Evolutionary conservation across 2,888 invertebrate species (phyloP).

Genomic region (Merodon equestris): DNA sequence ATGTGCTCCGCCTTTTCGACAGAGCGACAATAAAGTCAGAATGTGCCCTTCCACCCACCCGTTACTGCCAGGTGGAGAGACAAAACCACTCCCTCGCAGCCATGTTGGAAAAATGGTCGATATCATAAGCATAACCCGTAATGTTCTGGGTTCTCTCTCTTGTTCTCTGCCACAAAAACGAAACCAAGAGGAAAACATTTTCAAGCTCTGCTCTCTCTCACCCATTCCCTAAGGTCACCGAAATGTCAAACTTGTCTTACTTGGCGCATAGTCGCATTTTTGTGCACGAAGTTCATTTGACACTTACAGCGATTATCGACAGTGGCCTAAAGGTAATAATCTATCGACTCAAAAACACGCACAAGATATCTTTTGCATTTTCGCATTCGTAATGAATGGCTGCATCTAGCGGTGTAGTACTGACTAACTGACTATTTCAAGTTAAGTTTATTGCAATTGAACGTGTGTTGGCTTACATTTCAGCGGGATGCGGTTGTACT

Average conservation of each 20-base stretch:
- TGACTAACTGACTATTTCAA: constrained; percentile 24
- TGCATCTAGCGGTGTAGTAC: constrained; percentile 1
- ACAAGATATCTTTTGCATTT: too few species aligned
- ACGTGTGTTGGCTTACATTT: constrained; percentile 13
- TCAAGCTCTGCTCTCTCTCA: constrained; percentile 30
- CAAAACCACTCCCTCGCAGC: constrained; percentile 78
- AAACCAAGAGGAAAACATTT: background rate
- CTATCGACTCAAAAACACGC: constrained; percentile 1
- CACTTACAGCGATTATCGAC: constrained; percentile 19
- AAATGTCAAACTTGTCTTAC: constrained; percentile 77
- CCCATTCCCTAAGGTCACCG: constrained; percentile 76
- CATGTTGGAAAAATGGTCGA: constrained; percentile 74
- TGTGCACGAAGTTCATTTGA: constrained; percentile 42
- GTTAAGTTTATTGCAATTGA: constrained; percentile 23
- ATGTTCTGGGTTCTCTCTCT: constrained; percentile 39
- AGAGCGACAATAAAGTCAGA: constrained; percentile 11
- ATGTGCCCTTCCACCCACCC: constrained; percentile 14
- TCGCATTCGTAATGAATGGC: constrained; percentile 25
- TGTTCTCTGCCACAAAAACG: constrained; percentile 19
- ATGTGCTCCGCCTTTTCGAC: constrained; percentile 61
- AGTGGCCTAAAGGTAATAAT: too few species aligned
- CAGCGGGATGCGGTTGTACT: too few species aligned
- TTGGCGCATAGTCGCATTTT: constrained; percentile 32
- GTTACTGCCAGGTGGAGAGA: background rate
- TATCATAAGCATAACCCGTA: constrained; percentile 67